Percentiles rank a stretch among this genome's conserved stretches.
Conservation (phyloP, 2,888 invertebrate genomes). For the Caenorhabditis japonica region DNA sequence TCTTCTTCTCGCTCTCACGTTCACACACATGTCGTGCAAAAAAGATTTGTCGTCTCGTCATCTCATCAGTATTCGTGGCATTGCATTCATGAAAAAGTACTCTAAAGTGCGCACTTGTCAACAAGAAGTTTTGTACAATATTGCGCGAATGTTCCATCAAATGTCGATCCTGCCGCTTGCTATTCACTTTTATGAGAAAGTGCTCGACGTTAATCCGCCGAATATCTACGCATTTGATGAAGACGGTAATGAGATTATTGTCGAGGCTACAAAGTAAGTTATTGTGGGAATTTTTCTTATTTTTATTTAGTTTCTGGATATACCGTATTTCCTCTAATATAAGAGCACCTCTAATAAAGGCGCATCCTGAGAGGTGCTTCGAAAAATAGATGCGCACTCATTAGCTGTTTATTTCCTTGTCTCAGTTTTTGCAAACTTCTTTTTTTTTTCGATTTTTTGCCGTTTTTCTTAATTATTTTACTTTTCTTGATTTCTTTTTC, state of each 20-base stretch:
- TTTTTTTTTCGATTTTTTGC: too few species aligned
- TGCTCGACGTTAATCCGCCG: conserved; percentile 38
- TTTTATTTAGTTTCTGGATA: too few species aligned
- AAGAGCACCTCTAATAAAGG: too few species aligned
- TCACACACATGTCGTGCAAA: conserved; percentile 76
- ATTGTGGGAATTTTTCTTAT: too few species aligned
- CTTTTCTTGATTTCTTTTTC: too few species aligned
- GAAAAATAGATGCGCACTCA: too few species aligned
- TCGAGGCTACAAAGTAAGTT: too few species aligned
- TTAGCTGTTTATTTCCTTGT: too few species aligned
- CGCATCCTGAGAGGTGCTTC: too few species aligned
- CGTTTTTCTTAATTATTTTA: too few species aligned
- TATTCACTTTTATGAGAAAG: conserved; percentile 71
- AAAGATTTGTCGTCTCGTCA: conserved; percentile 74
- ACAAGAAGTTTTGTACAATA: conserved; percentile 71
- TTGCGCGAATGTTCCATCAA: conserved; percentile 75
- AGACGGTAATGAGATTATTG: conserved; percentile 47
- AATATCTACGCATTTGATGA: conserved; percentile 35
- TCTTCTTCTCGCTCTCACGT: conserved; percentile 72
- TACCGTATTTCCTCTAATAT: too few species aligned
- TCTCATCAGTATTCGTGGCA: conserved; percentile 69
- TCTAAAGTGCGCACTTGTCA: conserved; percentile 58
- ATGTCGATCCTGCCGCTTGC: conserved; percentile 70
- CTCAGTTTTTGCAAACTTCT: too few species aligned
- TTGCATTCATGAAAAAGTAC: conserved; percentile 73